Percentiles rank a stretch among this genome's conserved stretches.
These are phyloP conservation scores for Gastrophryne carolinensis DNA, from an alignment of 2,797 vertebrate species.

Conservation along the genomic window DNA sequence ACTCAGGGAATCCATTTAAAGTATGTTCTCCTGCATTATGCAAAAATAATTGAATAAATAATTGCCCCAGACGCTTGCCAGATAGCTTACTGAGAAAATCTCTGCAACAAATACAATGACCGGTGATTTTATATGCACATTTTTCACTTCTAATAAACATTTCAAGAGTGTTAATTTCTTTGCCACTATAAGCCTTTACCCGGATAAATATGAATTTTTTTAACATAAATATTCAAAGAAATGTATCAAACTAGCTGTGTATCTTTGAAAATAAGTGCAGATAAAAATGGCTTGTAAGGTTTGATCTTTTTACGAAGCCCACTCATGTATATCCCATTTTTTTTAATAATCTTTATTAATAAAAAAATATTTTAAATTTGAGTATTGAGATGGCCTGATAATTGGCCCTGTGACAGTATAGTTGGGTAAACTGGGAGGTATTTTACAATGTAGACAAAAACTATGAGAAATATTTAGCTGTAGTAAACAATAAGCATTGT, in stretches of 20 bases:
- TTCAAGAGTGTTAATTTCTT: constrained; percentile 9
- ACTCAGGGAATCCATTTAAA: constrained; percentile 43
- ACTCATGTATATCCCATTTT: no score
- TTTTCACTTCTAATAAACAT: constrained; percentile 20
- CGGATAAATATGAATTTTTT: constrained; percentile 4
- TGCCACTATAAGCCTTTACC: background rate
- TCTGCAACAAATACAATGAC: constrained; percentile 28
- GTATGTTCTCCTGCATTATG: constrained; percentile 38
- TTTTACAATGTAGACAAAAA: no score
- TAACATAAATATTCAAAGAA: background rate
- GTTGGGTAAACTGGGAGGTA: no score
- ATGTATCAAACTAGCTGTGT: background rate
- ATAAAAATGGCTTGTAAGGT: background rate
- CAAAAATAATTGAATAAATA: constrained; percentile 43
- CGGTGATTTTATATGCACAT: constrained; percentile 15
- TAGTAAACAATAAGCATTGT: no score
- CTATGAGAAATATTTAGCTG: no score
- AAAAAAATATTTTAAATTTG: no score
- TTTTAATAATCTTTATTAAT: no score
- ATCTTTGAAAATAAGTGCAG: background rate
- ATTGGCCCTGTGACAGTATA: no score
- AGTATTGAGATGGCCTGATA: no score
- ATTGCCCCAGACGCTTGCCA: constrained; percentile 25
- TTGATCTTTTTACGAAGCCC: background rate
- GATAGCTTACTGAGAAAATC: constrained; percentile 29